Base-by-base conservation (phyloP, 2,888 invertebrate genomes). In the Proisotoma minuta region DNA sequence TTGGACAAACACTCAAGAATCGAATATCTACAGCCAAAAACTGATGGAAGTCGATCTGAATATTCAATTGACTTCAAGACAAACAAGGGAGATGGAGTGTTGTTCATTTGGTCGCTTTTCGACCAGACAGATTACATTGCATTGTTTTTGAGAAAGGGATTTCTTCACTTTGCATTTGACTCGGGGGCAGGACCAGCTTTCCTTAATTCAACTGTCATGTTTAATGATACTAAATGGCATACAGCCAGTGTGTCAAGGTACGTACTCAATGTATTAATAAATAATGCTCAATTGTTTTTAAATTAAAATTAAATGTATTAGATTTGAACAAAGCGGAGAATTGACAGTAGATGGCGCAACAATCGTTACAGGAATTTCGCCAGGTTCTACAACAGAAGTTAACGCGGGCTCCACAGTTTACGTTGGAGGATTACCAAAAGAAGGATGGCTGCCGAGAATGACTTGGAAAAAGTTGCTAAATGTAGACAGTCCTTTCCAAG, bases 11-110 rank as follows among this genome's bases (percentile, higher is more conserved):
- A 70, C 1, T 71, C 71, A 1, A 65, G 70, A 27, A 23, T 73
- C 26, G 71, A 73, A 58, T 73, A 62, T 53, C 29, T 28, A 3
- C 63, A 65, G 12, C 20, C 51, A n/a, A 62, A 64, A 23, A 70
- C 66, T 20, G 73, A 73, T 29, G 67, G 60, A 12, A 62, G 60
- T 49, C 56, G 69, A 60, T 78, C 77, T 1, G 68, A 68, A 0
- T 82, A 82, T 65, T 78, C 80, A 4, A 82, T 96, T 80, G 96
- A 84, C 74, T 95, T 99, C 79, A 91, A 91, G 76, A 94, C 96
- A 0, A 85, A 84, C 62, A 86, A 89, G 0, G 85, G 86, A 4
- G 86, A 93, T 70, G 98, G 97, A 0, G 79, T 98, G 3, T 80
- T 99, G 61, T 94, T 95, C 80, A 92, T 78, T 76, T 79, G 24